Evolutionary conservation across 1,140 invertebrate genomes (phyloP).

Genomic region (Tenebrio molitor): DNA sequence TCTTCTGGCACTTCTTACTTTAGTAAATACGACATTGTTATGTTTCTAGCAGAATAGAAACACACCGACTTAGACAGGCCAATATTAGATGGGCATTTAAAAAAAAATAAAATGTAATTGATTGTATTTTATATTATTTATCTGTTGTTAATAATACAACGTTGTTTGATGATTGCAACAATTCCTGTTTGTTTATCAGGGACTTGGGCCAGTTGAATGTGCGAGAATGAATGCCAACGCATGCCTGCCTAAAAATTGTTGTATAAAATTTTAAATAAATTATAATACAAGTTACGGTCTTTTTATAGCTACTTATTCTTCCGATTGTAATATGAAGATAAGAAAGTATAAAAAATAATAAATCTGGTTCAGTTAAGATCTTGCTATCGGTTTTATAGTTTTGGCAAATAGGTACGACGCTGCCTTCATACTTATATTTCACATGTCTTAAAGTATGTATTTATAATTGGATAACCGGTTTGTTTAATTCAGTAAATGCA

Average conservation of each 20-base stretch:
- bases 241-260: conserved; percentile 4
- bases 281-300: conserved; percentile 5
- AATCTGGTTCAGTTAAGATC: too few relatives aligned
- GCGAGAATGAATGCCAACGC: conserved; percentile 27
- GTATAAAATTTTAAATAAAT: conserved; percentile 20
- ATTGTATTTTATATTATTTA: conserved; percentile 49
- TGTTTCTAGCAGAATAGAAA: conserved; percentile 14
- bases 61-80: conserved; percentile 15
- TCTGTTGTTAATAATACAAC: conserved; percentile 47
- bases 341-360: too few relatives aligned
- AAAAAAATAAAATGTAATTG: conserved; percentile 3
- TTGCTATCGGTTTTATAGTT: too few relatives aligned
- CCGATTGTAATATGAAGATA: too few relatives aligned
- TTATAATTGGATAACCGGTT: conserved; percentile 40
- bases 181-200: conserved; percentile 52
- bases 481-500: conserved; percentile 13
- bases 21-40: conserved; percentile 44
- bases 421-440: too few relatives aligned
- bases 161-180: conserved; percentile 38
- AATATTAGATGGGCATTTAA: conserved; percentile 56
- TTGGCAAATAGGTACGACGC: too few relatives aligned
- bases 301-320: too few relatives aligned
- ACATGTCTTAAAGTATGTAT: conserved; percentile 8
- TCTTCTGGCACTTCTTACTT: conserved; percentile 19
- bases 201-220: conserved; percentile 58